Evolutionary conservation across 2,113 vertebrate species (phyloP).

Genomic region (Aix galericulata): DNA sequence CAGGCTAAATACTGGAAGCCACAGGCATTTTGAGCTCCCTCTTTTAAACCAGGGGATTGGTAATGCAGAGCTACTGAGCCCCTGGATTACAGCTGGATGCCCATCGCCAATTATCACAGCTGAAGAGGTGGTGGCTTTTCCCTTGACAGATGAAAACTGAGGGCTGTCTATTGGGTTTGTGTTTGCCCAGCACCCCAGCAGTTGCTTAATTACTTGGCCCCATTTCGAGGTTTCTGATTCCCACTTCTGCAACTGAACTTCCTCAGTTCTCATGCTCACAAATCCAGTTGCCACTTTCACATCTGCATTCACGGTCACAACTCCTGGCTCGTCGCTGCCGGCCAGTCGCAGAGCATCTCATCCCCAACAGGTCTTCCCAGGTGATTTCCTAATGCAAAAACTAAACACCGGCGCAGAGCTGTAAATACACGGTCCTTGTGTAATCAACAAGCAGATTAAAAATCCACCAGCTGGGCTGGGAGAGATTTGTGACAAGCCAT

Average conservation of each 20-base stretch:
- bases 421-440: background rate
- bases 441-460: constrained; percentile 1
- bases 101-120: background rate
- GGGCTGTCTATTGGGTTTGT: background rate
- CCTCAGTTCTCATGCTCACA: constrained; percentile 43
- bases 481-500: background rate
- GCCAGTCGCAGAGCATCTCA: background rate
- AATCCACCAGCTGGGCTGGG: constrained; percentile 2
- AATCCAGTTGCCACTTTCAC: background rate
- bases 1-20: background rate
- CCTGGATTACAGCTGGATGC: background rate
- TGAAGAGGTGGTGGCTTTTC: background rate
- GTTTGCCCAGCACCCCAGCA: constrained; percentile 10
- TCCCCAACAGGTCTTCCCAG: background rate
- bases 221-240: background rate
- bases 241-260: constrained; percentile 61
- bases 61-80: background rate
- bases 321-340: background rate
- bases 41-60: background rate
- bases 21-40: background rate
- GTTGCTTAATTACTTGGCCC: background rate
- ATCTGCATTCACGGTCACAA: background rate
- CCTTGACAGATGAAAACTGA: background rate
- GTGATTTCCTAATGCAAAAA: background rate
- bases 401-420: background rate